phyloP scores from a whole-genome alignment of 2,888 invertebrate genomes.

The Nephrotoma flavescens region DNA sequence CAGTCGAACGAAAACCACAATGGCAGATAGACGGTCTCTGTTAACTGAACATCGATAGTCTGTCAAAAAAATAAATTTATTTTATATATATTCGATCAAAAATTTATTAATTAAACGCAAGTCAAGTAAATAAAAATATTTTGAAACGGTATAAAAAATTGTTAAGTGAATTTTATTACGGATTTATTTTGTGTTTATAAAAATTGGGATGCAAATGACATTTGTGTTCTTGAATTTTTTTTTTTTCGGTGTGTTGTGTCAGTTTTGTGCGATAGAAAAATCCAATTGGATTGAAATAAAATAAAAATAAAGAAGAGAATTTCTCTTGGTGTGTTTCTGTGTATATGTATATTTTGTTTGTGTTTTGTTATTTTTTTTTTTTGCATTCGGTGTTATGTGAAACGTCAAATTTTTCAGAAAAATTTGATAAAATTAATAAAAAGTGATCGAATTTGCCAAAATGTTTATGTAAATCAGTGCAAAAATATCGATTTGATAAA shows the following conservation, averaged over 20 bases:
- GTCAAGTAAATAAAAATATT: not conserved
- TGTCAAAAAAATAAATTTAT: not conserved
- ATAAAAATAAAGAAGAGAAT: not conserved
- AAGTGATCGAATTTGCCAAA: not conserved
- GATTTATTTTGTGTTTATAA: not conserved
- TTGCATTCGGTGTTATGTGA: not conserved
- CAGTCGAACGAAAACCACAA: constrained; percentile 5
- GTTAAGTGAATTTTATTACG: not conserved
- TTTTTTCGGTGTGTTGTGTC: not conserved
- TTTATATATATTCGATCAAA: not conserved
- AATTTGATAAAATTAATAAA: not conserved
- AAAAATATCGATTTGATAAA: not conserved
- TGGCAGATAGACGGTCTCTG: constrained; percentile 2
- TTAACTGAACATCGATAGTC: not conserved
- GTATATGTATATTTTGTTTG: not conserved
- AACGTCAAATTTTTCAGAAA: not conserved
- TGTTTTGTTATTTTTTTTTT: not conserved
- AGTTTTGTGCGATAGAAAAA: not conserved
- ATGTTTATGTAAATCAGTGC: not conserved
- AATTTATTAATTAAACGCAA: not conserved
- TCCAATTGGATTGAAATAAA: not conserved
- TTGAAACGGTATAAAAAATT: not conserved
- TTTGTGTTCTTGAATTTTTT: not conserved
- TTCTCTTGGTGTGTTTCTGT: not conserved
- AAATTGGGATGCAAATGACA: not conserved